Evolutionary conservation across 2,113 vertebrate species (phyloP), one percentile per base, ranked within the genome.

Genomic region (Campylorhamphus procurvoides): DNA sequence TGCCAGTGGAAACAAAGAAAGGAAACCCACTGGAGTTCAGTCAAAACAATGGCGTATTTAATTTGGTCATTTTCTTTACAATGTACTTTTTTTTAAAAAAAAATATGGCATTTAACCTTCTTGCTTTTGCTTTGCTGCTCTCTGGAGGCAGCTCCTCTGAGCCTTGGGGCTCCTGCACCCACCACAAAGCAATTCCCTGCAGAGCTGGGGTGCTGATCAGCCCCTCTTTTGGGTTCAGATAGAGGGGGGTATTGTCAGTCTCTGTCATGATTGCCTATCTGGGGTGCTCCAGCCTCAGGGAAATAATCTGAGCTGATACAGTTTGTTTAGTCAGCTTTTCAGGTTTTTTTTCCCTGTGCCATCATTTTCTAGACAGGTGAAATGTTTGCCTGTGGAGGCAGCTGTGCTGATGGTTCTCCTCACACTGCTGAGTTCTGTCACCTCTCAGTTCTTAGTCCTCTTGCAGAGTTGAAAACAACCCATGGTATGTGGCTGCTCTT

Each of bases 361-460:
- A 18, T 15, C 12, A 3, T 31, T 79, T 62, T 55, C 33, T 59
- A 14, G 62, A 9, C 28, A 28, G 64, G 18, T 75, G 62, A 19
- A n/a, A 13, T 13, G 35, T 71, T 18, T 49, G 56, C 58, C 24
- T 18, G 0, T 1, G 9, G 27, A 37, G 66, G 55, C 18, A 62
- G 62, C 46, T 76, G 35, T 62, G n/a, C 40, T 68, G 67, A 0
- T 52, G 79, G 18, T 68, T 77, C 39, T 72, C 10, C 22, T 1
- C 5, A 7, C 53, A 3, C 0, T 22, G 2, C 0, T 47, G 68
- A 23, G n/a, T 62, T 27, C 31, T 24, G 49, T 59, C 59, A 14
- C 52, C 11, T 44, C 40, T 10, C 46, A 4, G 37, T 17, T 52
- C 46, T 60, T 35, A n/a, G 18, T 31, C 39, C 58, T 14, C 0